These are phyloP conservation scores for Cacoxenus indagator DNA, from an alignment of 2,888 invertebrate species.

Conservation along the genomic window DNA sequence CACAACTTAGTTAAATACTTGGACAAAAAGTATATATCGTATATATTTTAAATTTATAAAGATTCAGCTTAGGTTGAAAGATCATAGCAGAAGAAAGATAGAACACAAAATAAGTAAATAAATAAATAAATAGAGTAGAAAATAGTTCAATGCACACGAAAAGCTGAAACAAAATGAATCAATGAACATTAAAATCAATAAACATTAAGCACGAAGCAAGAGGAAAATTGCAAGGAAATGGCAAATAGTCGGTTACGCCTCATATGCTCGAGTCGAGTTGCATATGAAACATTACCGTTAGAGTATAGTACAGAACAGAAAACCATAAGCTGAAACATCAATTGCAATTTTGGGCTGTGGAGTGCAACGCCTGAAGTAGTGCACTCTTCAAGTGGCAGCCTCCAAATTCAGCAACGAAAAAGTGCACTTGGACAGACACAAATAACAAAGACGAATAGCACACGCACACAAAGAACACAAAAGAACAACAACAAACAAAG, in stretches of 20 bases:
- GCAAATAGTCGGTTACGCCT: background rate
- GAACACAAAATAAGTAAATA: slow-evolving; percentile 42
- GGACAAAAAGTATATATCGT: background rate
- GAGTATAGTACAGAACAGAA: slow-evolving; percentile 24
- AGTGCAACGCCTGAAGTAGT: background rate
- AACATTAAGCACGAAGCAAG: slow-evolving; percentile 25
- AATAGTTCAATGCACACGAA: slow-evolving; percentile 46
- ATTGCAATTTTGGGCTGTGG: slow-evolving; percentile 15
- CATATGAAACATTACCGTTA: slow-evolving; percentile 21
- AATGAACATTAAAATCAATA: slow-evolving; percentile 59
- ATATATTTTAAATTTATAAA: background rate
- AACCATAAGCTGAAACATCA: slow-evolving; percentile 34
- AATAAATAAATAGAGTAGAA: slow-evolving; percentile 32
- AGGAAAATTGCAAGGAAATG: slow-evolving; percentile 11
- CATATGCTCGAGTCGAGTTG: background rate
- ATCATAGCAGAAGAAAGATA: slow-evolving; percentile 28
- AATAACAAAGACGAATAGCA: slow-evolving; percentile 7
- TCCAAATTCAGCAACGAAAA: slow-evolving; percentile 21
- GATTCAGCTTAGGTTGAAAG: slow-evolving; percentile 31
- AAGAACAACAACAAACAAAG: slow-evolving; percentile 6
- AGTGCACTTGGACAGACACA: slow-evolving; percentile 10
- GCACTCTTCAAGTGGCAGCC: background rate
- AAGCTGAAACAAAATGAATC: slow-evolving; percentile 53
- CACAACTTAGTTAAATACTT: slow-evolving; percentile 3
- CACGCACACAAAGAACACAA: slow-evolving; percentile 12